These are phyloP conservation scores for Chondrosia reniformis DNA, from an alignment of 37 sponge, comb jelly and placozoan genomes.

Conservation along the genomic window DNA sequence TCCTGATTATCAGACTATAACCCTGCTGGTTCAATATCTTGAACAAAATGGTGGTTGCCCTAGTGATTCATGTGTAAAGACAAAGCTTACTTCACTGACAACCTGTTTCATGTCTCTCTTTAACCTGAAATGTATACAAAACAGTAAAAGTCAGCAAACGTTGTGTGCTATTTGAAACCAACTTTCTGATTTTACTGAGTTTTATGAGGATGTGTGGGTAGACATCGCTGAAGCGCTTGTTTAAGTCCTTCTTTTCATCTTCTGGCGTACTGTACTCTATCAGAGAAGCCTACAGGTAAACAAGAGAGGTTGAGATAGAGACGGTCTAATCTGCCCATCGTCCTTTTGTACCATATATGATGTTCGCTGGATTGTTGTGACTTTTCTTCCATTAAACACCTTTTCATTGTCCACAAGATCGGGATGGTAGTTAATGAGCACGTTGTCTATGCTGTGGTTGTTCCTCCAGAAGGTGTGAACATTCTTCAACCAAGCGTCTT, in stretches of 20 bases:
- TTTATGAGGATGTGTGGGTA: constrained; percentile 74
- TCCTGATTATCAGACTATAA: too few relatives aligned
- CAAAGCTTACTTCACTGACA: constrained; percentile 49
- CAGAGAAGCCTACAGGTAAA: constrained; percentile 48
- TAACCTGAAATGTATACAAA: too few relatives aligned
- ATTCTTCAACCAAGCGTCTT: constrained; percentile 11
- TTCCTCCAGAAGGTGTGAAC: neutral
- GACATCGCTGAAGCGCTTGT: constrained; percentile 64
- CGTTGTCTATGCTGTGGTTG: constrained; percentile 2
- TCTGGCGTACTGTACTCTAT: constrained; percentile 55
- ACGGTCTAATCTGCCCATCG: too few relatives aligned
- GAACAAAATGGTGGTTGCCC: too few relatives aligned
- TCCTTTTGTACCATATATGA: constrained; percentile 45
- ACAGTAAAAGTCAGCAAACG: too few relatives aligned
- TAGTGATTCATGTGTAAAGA: too few relatives aligned
- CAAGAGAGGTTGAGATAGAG: neutral
- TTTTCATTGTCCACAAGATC: constrained; percentile 63
- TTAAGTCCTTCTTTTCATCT: constrained; percentile 70
- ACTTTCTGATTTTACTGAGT: constrained; percentile 73
- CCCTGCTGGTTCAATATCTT: too few relatives aligned
- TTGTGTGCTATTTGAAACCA: too few relatives aligned
- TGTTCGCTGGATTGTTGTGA: constrained; percentile 20
- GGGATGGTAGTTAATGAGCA: constrained; percentile 59
- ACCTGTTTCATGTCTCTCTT: constrained; percentile 57
- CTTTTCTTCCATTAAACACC: constrained; percentile 54